Conservation (phyloP, 92 coral and sea anemone genomes). For the Pocillopora meandrina region DNA sequence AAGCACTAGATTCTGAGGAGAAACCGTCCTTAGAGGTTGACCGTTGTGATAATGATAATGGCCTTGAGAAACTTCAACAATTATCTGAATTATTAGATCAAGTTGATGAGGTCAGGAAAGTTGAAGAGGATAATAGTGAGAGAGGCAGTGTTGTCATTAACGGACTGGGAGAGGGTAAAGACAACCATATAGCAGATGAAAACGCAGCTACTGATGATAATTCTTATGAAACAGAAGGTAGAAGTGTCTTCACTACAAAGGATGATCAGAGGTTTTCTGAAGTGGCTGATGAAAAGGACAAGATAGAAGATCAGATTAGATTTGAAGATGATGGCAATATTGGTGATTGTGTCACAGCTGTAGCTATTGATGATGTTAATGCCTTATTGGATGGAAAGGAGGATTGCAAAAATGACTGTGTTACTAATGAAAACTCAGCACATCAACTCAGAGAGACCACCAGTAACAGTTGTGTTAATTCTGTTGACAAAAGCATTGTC, state of each 20-base stretch:
- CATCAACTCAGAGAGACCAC: background rate
- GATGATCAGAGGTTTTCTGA: too few species aligned
- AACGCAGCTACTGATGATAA: too few species aligned
- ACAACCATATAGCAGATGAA: too few species aligned
- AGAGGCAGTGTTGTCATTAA: too few species aligned
- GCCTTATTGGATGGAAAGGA: background rate
- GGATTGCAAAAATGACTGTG: background rate
- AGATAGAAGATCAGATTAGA: too few species aligned
- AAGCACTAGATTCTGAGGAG: constrained; percentile 3
- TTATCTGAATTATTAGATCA: background rate
- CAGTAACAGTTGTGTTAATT: background rate
- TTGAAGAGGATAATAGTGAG: background rate
- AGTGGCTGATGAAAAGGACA: too few species aligned
- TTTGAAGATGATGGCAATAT: too few species aligned
- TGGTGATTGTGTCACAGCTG: background rate
- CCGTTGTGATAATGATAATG: background rate
- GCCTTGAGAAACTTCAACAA: background rate
- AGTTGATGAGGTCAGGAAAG: background rate
- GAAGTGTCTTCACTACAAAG: too few species aligned
- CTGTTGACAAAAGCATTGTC: background rate
- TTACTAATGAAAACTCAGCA: background rate
- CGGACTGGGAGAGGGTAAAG: too few species aligned
- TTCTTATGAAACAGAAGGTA: too few species aligned
- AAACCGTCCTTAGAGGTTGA: background rate
- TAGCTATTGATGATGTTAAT: background rate